Conservation (phyloP, 2,113 vertebrate species). For the Oryzias celebensis region DNA sequence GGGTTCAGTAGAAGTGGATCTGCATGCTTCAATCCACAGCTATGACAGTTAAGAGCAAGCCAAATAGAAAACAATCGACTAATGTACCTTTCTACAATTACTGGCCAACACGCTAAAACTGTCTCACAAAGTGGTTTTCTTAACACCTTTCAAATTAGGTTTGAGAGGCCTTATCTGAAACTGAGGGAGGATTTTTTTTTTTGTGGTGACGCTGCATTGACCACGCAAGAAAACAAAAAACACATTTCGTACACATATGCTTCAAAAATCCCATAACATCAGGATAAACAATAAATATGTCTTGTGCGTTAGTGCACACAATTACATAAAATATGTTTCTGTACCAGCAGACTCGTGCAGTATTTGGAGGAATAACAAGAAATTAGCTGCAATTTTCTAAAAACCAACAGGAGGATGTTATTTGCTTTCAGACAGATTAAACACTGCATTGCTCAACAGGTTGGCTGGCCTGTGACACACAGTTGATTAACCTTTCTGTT, state of each 20-base stretch:
- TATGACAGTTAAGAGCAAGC: conserved; percentile 56
- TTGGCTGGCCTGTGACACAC: conserved; percentile 61
- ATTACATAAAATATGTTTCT: conserved; percentile 28
- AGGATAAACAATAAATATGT: conserved; percentile 38
- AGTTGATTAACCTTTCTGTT: conserved; percentile 21
- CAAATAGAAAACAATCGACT: conserved; percentile 44
- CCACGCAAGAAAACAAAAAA: background rate
- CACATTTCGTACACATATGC: conserved; percentile 17
- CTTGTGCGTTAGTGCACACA: conserved; percentile 41
- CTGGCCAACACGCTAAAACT: conserved; percentile 25
- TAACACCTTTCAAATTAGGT: background rate
- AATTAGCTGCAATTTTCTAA: conserved; percentile 38
- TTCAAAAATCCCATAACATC: conserved; percentile 6
- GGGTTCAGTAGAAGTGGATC: conserved; percentile 54
- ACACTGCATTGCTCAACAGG: conserved; percentile 52
- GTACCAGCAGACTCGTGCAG: conserved; percentile 9
- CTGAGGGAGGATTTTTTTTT: background rate
- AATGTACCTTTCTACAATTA: conserved; percentile 26
- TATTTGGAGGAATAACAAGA: background rate
- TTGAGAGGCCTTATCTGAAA: conserved; percentile 7
- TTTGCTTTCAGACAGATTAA: background rate
- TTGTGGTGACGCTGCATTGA: conserved; percentile 17
- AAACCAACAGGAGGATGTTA: background rate
- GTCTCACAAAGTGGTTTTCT: conserved; percentile 14
- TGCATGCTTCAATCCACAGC: conserved; percentile 66